Conservation (phyloP, 2,888 invertebrate species). For the Ecliptopera silaceata region DNA sequence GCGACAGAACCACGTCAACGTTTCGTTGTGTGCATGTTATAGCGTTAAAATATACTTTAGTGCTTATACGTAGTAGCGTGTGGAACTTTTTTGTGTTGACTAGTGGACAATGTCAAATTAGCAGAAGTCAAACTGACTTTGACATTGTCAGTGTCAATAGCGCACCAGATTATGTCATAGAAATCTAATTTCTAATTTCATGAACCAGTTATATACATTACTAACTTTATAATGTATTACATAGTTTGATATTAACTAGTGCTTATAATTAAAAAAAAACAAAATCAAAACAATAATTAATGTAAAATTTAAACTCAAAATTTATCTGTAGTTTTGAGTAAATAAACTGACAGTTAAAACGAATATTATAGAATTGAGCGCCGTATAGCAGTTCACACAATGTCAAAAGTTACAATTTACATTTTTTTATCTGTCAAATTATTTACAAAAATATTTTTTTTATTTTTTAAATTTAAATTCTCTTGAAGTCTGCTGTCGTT, state of each 20-base stretch:
- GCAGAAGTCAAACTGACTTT: slow-evolving; percentile 18
- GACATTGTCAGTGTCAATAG: slow-evolving; percentile 26
- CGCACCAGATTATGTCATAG: slow-evolving; percentile 26
- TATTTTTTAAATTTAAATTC: too few species aligned
- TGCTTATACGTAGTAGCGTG: background rate
- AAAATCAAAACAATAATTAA: slow-evolving; percentile 24
- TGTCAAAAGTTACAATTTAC: slow-evolving; percentile 20
- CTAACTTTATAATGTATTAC: slow-evolving; percentile 16
- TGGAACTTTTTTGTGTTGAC: slow-evolving; percentile 10
- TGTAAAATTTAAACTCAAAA: slow-evolving; percentile 11
- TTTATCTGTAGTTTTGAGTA: slow-evolving; percentile 24
- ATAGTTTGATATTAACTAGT: slow-evolving; percentile 31
- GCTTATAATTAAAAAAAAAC: slow-evolving; percentile 31
- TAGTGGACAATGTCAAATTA: slow-evolving; percentile 24
- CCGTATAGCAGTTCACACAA: slow-evolving; percentile 12
- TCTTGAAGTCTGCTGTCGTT: slow-evolving; percentile 16
- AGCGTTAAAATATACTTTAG: slow-evolving; percentile 4
- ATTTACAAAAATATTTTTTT: slow-evolving; percentile 29
- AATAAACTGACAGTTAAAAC: slow-evolving; percentile 29
- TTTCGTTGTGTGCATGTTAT: slow-evolving; percentile 16
- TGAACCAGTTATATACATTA: slow-evolving; percentile 35
- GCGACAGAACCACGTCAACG: slow-evolving; percentile 5
- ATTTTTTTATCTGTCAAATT: slow-evolving; percentile 31
- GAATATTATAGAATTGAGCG: slow-evolving; percentile 17
- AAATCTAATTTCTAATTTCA: slow-evolving; percentile 28